Conservation (phyloP, 2,113 vertebrate species). For the Turnix velox region DNA sequence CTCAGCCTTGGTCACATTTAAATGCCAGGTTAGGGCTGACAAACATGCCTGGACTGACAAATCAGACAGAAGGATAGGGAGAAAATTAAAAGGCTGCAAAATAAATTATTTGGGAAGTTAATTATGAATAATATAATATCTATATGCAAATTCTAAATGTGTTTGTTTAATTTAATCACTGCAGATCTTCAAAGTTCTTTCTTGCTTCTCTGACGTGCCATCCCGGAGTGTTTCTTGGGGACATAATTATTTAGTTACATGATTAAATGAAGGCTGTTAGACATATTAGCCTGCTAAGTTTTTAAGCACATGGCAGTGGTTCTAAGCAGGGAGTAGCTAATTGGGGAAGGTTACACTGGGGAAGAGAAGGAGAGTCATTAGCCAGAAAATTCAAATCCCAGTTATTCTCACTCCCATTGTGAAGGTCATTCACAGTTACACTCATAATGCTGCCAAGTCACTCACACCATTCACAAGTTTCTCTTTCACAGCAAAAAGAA, state of each 20-base stretch:
- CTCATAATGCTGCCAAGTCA: neutral
- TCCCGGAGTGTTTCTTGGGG: slow-evolving; percentile 20
- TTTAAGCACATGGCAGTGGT: neutral
- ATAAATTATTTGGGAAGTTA: slow-evolving; percentile 39
- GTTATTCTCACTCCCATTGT: neutral
- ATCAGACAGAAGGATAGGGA: neutral
- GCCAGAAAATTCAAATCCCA: neutral
- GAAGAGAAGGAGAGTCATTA: neutral
- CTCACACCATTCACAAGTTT: neutral
- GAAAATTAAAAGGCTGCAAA: slow-evolving; percentile 36
- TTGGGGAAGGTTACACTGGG: neutral
- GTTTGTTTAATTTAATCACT: slow-evolving; percentile 55
- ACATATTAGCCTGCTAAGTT: neutral
- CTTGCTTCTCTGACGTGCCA: slow-evolving; percentile 17
- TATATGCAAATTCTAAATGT: slow-evolving; percentile 56
- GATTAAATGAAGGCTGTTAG: slow-evolving; percentile 33
- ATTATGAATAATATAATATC: slow-evolving; percentile 64
- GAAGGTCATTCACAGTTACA: neutral
- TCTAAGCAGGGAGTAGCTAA: neutral
- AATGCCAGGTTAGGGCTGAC: slow-evolving; percentile 20
- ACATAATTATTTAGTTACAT: slow-evolving; percentile 60
- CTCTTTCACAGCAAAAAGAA: neutral
- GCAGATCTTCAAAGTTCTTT: slow-evolving; percentile 39
- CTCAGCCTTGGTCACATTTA: slow-evolving; percentile 20
- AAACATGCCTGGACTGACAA: slow-evolving; percentile 52